These are phyloP conservation scores for Apodemus agrarius DNA, from an alignment of 2,797 vertebrate species.

Conservation along the genomic window DNA sequence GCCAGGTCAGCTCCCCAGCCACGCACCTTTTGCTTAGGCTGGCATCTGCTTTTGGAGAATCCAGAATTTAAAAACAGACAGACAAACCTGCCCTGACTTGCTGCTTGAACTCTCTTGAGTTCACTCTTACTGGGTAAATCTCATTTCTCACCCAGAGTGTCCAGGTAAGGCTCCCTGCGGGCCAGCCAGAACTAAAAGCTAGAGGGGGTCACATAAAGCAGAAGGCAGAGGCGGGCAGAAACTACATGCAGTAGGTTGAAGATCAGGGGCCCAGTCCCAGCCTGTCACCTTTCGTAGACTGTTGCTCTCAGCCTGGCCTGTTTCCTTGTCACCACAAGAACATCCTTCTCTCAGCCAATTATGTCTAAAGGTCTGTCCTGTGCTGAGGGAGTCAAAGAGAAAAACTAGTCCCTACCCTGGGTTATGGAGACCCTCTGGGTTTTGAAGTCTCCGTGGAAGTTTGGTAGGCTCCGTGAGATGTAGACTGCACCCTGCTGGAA, in stretches of 20 bases:
- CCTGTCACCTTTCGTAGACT: neutral
- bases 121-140: neutral
- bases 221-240: neutral
- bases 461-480: neutral
- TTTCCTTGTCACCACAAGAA: neutral
- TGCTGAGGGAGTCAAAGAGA: neutral
- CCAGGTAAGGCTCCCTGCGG: neutral
- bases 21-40: neutral
- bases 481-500: fast-evolving
- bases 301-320: neutral
- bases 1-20: neutral
- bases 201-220: fast-evolving
- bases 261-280: neutral
- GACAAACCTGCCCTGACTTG: neutral
- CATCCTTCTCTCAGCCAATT: neutral
- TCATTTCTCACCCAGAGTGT: neutral
- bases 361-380: neutral
- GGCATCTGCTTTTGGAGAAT: neutral
- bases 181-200: too few relatives aligned
- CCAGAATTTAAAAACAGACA: neutral
- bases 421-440: neutral
- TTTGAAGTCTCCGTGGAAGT: neutral
- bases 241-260: neutral
- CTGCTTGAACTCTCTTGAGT: neutral
- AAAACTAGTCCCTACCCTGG: neutral